Percentiles rank a stretch among this genome's conserved stretches.
These are phyloP conservation scores for Nomada hirtipes DNA, from an alignment of 2,888 invertebrate genomes.

Conservation along the genomic window DNA sequence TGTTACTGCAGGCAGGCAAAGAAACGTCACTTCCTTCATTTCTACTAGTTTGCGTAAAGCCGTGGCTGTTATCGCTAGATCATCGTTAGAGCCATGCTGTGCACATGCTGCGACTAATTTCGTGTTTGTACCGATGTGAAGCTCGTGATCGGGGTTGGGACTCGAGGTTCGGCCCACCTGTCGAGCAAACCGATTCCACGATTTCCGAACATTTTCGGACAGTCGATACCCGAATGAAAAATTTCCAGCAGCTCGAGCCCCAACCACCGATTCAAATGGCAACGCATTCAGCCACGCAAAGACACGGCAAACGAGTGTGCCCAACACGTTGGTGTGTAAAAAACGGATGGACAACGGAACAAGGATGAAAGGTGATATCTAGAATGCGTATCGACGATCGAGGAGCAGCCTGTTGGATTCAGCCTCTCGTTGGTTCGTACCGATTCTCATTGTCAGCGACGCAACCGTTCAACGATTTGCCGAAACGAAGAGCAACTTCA, in stretches of 20 bases:
- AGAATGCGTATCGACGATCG: conserved; percentile 35
- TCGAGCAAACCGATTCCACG: no score
- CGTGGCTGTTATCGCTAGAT: conserved; percentile 65
- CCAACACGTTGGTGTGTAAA: conserved; percentile 30
- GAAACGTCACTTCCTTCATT: neutral
- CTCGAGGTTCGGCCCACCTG: conserved; percentile 29
- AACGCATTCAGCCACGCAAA: conserved; percentile 49
- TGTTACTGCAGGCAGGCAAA: no score
- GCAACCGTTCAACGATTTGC: neutral
- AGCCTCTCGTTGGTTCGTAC: neutral
- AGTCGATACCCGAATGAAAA: neutral
- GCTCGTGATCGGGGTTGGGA: conserved; percentile 64
- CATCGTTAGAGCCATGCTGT: conserved; percentile 78
- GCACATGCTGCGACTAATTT: conserved; percentile 78
- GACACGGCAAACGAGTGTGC: conserved; percentile 39
- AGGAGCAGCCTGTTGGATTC: conserved; percentile 20
- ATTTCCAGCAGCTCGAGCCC: conserved; percentile 22
- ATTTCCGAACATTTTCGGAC: neutral
- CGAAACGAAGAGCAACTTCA: no score
- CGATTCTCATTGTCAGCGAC: neutral
- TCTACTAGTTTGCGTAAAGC: conserved; percentile 51
- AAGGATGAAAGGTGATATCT: conserved; percentile 19
- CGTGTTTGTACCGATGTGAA: conserved; percentile 53
- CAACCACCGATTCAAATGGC: conserved; percentile 44
- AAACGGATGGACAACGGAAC: conserved; percentile 20